These are phyloP conservation scores for Calameuta filiformis DNA, from an alignment of 2,888 invertebrate genomes.

Conservation along the genomic window DNA sequence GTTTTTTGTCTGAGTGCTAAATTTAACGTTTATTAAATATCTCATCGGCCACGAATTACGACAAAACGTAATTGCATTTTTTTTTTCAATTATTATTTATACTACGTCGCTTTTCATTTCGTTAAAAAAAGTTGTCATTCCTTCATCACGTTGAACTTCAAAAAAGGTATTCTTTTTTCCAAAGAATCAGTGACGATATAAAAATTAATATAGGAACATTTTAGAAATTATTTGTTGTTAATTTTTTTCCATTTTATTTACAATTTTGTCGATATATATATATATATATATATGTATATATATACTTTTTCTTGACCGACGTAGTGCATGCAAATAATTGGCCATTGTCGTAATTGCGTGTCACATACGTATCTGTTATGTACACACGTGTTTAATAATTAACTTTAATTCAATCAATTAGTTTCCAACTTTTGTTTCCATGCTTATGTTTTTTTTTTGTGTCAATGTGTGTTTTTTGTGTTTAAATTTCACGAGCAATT, in stretches of 20 bases:
- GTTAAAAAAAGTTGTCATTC: no score
- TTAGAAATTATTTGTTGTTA: not conserved
- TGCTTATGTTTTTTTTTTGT: no score
- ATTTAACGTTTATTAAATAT: conserved; percentile 26
- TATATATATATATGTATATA: conserved; percentile 8
- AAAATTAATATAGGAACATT: conserved; percentile 3
- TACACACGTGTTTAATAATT: conserved; percentile 13
- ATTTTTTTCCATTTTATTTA: conserved; percentile 26
- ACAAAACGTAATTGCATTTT: not conserved
- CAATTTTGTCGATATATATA: conserved; percentile 17
- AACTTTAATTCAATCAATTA: not conserved
- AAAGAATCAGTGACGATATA: not conserved
- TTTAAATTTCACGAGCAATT: no score
- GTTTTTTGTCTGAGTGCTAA: conserved; percentile 36
- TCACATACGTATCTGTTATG: conserved; percentile 43
- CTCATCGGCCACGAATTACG: not conserved
- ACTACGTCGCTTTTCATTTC: not conserved
- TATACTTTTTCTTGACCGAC: conserved; percentile 9
- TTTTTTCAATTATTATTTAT: not conserved
- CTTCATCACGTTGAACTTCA: not conserved
- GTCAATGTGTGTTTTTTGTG: no score
- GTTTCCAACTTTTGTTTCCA: no score
- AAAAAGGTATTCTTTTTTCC: not conserved
- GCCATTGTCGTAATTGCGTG: conserved; percentile 29
- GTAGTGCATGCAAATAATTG: conserved; percentile 31